Percentiles rank a stretch among this genome's conserved stretches.
Evolutionary conservation across 2,888 invertebrate species (phyloP).

Genomic region (Gymnoscelis rufifasciata): DNA sequence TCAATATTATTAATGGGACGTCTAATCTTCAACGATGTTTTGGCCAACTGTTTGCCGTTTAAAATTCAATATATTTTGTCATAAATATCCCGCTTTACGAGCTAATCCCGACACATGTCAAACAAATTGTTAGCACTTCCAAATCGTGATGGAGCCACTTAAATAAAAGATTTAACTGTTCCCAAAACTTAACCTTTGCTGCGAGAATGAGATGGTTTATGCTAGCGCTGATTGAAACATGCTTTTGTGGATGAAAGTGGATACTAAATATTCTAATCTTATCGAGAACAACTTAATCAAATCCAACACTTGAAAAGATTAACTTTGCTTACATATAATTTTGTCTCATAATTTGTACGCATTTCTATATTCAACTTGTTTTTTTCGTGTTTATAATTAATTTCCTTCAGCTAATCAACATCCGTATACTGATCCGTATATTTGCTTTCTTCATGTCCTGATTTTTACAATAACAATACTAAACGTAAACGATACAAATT

Average conservation of each 20-base stretch:
- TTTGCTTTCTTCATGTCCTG: too few relatives aligned
- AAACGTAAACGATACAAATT: too few relatives aligned
- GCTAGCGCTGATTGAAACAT: slow-evolving; percentile 9
- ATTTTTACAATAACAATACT: too few relatives aligned
- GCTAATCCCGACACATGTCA: slow-evolving; percentile 64
- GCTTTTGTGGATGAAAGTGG: not conserved
- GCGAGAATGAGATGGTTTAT: slow-evolving; percentile 25
- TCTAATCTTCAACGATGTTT: slow-evolving; percentile 28
- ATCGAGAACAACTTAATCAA: not conserved
- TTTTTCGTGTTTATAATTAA: too few relatives aligned
- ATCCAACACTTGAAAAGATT: not conserved
- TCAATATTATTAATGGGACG: slow-evolving; percentile 30
- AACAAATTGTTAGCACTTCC: slow-evolving; percentile 66
- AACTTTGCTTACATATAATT: too few relatives aligned
- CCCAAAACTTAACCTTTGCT: slow-evolving; percentile 26
- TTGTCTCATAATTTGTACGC: too few relatives aligned
- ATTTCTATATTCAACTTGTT: too few relatives aligned
- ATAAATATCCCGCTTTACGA: slow-evolving; percentile 62
- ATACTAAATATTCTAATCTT: not conserved
- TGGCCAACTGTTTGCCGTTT: slow-evolving; percentile 46
- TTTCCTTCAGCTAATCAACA: too few relatives aligned
- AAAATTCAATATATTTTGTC: slow-evolving; percentile 62
- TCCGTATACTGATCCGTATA: too few relatives aligned
- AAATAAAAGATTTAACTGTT: slow-evolving; percentile 43
- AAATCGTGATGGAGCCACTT: slow-evolving; percentile 52